Evolutionary conservation across 2,888 invertebrate species (phyloP).

Genomic region (Epinotia bilunana): DNA sequence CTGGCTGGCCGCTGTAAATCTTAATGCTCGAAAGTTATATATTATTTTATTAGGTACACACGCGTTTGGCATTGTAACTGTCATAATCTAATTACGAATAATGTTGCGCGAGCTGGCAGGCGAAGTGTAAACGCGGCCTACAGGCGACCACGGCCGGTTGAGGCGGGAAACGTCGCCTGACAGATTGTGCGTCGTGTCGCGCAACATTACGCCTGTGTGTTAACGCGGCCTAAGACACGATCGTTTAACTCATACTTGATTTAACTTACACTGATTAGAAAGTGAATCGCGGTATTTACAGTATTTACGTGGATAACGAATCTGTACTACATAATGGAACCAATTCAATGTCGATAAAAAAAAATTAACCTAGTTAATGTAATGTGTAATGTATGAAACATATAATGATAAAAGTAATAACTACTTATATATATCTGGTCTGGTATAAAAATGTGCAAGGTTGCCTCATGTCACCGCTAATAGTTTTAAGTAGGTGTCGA

Average conservation of each 20-base stretch:
- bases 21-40: constrained; percentile 9
- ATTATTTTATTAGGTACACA: constrained; percentile 7
- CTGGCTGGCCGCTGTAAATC: constrained; percentile 24
- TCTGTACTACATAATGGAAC: background rate
- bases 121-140: no score
- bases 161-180: no score
- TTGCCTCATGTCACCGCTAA: background rate
- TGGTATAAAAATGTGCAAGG: background rate
- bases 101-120: no score
- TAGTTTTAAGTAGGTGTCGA: background rate
- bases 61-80: constrained; percentile 27
- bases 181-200: no score
- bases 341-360: background rate
- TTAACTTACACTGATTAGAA: background rate
- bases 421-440: background rate
- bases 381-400: background rate
- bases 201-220: no score
- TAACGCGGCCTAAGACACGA: background rate
- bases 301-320: background rate
- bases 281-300: background rate
- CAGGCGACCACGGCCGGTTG: no score
- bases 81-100: constrained; percentile 26
- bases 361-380: background rate
- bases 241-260: background rate
- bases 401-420: background rate